phyloP scores from a whole-genome alignment of 2,888 invertebrate species.

The Blera fallax region DNA sequence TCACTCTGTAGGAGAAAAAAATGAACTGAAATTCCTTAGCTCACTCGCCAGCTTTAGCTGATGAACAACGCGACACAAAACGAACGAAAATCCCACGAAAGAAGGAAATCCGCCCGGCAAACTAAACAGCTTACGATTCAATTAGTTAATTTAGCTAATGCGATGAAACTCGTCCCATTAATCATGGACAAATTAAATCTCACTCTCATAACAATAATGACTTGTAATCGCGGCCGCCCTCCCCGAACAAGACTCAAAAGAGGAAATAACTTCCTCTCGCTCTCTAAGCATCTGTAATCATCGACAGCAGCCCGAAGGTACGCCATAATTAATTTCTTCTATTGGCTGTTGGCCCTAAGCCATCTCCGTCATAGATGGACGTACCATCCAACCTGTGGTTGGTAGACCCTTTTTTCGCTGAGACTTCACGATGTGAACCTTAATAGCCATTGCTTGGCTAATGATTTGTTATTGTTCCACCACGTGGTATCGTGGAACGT shows the following conservation, averaged over 20 bases:
- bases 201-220: slow-evolving; percentile 37
- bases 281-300: not conserved
- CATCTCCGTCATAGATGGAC: not conserved
- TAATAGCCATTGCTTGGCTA: slow-evolving; percentile 31
- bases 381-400: not conserved
- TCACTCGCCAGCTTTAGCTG: not conserved
- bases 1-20: not conserved
- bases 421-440: not conserved
- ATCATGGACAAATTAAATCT: slow-evolving; percentile 64
- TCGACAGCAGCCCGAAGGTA: slow-evolving; percentile 33
- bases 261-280: not conserved
- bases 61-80: not conserved
- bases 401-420: not conserved
- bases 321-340: slow-evolving; percentile 1
- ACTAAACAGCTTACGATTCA: slow-evolving; percentile 29
- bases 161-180: slow-evolving; percentile 48
- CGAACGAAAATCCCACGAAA: not conserved
- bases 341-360: not conserved
- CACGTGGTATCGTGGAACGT: slow-evolving; percentile 31
- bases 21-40: not conserved
- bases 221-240: slow-evolving; percentile 15
- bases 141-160: slow-evolving; percentile 65
- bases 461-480: slow-evolving; percentile 11
- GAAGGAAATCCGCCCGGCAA: slow-evolving; percentile 2
- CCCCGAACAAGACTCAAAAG: not conserved